phyloP scores from a whole-genome alignment of 2,888 invertebrate species.

The Noctua pronuba region DNA sequence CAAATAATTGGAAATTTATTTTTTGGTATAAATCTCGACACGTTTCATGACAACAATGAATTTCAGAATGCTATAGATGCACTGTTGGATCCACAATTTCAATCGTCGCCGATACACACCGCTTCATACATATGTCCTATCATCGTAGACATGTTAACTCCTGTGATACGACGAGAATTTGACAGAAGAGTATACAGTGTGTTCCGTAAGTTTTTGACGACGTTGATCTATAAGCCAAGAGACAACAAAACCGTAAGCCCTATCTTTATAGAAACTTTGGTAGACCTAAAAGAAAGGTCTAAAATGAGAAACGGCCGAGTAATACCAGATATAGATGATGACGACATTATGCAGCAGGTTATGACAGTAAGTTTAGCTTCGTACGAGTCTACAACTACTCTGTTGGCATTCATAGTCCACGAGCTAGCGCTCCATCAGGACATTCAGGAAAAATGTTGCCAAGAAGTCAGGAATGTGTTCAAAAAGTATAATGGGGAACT shows the following conservation, averaged over 20 bases:
- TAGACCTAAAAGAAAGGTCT: conserved; percentile 1
- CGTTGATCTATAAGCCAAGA: conserved; percentile 1
- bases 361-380: conserved; percentile 7
- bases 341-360: not conserved
- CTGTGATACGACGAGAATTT: not conserved
- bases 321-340: conserved; percentile 6
- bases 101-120: conserved; percentile 2
- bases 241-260: not conserved
- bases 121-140: conserved; percentile 3
- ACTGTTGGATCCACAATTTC: not conserved
- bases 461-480: conserved; percentile 19
- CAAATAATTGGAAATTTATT: conserved; percentile 10
- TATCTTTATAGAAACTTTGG: conserved; percentile 10
- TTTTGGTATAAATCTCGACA: conserved; percentile 14
- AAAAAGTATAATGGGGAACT: conserved; percentile 1
- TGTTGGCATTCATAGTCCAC: conserved; percentile 1
- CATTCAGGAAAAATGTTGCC: conserved; percentile 18
- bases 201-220: not conserved
- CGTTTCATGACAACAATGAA: not conserved
- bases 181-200: not conserved
- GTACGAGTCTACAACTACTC: not conserved
- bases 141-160: not conserved
- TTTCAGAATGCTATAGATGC: not conserved
- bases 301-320: not conserved
- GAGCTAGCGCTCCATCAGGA: conserved; percentile 17